Percentiles rank a stretch among this genome's conserved stretches.
Evolutionary conservation across 2,113 vertebrate genomes (phyloP).

Genomic region (Taurulus bubalis): DNA sequence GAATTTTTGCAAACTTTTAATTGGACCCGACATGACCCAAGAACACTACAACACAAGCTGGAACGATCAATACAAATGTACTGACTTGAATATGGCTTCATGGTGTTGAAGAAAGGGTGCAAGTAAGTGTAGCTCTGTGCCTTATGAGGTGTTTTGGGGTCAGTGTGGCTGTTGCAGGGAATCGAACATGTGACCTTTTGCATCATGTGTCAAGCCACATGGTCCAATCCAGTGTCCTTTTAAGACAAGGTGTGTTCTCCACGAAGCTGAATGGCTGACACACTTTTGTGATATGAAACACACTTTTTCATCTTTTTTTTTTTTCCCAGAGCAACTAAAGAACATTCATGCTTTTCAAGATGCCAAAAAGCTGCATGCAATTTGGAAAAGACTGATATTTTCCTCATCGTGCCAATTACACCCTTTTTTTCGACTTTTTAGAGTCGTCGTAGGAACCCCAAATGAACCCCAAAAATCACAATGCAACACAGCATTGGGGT

Average conservation of each 20-base stretch:
- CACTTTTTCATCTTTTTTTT: not conserved
- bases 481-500: too few species aligned
- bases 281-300: not conserved
- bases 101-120: not conserved
- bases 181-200: not conserved
- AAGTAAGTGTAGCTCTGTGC: too few species aligned
- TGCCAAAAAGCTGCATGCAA: constrained; percentile 30
- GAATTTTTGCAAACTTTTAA: not conserved
- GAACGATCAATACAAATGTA: not conserved
- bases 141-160: not conserved
- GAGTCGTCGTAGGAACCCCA: too few species aligned
- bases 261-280: not conserved
- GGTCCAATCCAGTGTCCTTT: not conserved
- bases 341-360: constrained; percentile 26
- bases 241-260: not conserved
- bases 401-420: constrained; percentile 24
- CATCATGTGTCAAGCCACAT: not conserved
- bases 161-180: not conserved
- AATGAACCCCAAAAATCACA: too few species aligned
- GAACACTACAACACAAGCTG: not conserved
- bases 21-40: not conserved
- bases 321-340: not conserved
- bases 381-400: constrained; percentile 7
- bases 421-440: too few species aligned
- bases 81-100: not conserved